Conservation (phyloP, 1,140 invertebrate genomes). For the Orius insidiosus region DNA sequence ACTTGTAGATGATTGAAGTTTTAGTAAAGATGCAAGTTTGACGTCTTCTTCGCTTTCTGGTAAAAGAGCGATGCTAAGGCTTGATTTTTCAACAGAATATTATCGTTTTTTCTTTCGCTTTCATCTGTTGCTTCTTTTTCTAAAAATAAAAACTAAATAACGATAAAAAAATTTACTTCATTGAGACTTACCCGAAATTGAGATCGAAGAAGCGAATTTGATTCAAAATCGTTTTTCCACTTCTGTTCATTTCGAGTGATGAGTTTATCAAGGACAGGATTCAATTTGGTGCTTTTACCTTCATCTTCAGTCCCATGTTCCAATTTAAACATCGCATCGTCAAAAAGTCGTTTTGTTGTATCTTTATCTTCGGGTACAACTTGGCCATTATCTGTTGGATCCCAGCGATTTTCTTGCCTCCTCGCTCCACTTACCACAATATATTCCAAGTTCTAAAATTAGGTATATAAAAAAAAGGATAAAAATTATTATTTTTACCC, state of each 20-base stretch:
- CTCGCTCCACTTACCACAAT: conserved; percentile 84
- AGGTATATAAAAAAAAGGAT: conserved; percentile 3
- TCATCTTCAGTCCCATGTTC: conserved; percentile 79
- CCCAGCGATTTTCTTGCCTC: conserved; percentile 94
- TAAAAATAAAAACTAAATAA: conserved; percentile 26
- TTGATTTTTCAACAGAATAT: conserved; percentile 56
- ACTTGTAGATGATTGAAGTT: not conserved
- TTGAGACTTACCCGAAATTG: conserved; percentile 55
- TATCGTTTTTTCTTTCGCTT: conserved; percentile 46
- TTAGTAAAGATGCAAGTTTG: conserved; percentile 54
- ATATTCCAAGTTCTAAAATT: conserved; percentile 86
- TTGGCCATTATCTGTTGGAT: conserved; percentile 91
- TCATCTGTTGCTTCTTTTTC: conserved; percentile 57
- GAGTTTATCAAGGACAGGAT: conserved; percentile 51
- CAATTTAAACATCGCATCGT: conserved; percentile 92
- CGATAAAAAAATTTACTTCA: not conserved
- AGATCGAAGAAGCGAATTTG: conserved; percentile 64
- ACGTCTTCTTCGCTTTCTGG: conserved; percentile 63
- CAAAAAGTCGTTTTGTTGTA: conserved; percentile 66
- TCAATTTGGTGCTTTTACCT: conserved; percentile 45
- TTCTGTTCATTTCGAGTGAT: conserved; percentile 56
- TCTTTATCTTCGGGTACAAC: conserved; percentile 79
- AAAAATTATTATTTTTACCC: conserved; percentile 37
- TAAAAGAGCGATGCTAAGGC: conserved; percentile 57
- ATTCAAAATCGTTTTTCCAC: conserved; percentile 80